phyloP scores from a whole-genome alignment of 2,797 vertebrate species.

The Trachops cirrhosus region DNA sequence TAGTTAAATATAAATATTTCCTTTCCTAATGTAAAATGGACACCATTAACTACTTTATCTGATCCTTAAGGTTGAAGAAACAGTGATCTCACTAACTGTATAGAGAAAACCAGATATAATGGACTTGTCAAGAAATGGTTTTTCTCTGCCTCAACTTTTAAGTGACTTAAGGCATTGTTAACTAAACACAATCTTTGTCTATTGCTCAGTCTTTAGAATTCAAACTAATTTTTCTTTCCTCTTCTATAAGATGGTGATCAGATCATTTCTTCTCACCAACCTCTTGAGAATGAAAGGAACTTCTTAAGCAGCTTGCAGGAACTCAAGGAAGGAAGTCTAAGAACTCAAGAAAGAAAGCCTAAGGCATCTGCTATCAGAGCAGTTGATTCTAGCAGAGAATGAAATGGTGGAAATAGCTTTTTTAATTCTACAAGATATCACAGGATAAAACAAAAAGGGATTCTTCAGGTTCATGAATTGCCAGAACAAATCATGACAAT shows the following conservation, averaged over 20 bases:
- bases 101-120: neutral
- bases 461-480: neutral
- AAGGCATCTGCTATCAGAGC: neutral
- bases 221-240: neutral
- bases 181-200: neutral
- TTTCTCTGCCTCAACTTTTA: constrained; percentile 22
- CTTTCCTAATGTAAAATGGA: neutral
- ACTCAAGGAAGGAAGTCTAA: neutral
- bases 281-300: neutral
- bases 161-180: neutral
- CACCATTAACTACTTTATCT: neutral
- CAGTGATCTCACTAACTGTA: neutral
- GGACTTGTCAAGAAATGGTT: neutral
- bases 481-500: neutral
- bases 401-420: neutral
- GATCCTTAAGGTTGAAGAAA: neutral
- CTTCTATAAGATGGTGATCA: neutral
- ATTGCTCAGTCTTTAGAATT: neutral
- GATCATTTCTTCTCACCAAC: neutral
- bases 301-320: neutral
- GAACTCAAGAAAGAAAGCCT: neutral
- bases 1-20: neutral
- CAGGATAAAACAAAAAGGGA: neutral
- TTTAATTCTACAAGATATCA: neutral
- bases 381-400: neutral